These are phyloP conservation scores for Nymphicus hollandicus DNA, from an alignment of 2,113 vertebrate species.

Conservation along the genomic window DNA sequence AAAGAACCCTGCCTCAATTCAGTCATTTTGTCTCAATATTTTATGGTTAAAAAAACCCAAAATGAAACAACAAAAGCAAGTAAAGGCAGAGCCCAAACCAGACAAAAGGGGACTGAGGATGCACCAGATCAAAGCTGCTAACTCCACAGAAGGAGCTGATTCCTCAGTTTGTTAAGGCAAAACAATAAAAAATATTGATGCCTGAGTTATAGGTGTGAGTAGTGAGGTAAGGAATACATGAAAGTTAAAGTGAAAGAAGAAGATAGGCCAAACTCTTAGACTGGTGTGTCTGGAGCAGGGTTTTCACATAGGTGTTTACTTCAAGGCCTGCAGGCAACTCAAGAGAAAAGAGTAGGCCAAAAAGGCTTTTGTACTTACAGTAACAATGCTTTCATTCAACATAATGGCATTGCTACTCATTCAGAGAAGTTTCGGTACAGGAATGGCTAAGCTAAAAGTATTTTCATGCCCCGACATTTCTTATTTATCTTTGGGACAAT, in stretches of 20 bases:
- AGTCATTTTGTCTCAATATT: neutral
- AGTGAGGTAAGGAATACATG: neutral
- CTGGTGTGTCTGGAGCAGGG: neutral
- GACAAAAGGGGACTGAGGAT: neutral
- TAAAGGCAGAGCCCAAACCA: neutral
- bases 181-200: neutral
- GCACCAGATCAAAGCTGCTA: neutral
- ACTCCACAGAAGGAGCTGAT: neutral
- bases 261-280: neutral
- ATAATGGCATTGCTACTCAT: neutral
- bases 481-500: neutral
- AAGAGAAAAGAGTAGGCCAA: neutral
- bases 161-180: neutral
- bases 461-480: neutral
- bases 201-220: neutral
- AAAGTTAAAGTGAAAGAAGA: neutral
- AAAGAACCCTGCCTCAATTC: neutral
- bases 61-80: neutral
- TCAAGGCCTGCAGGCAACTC: neutral
- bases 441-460: neutral
- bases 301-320: neutral
- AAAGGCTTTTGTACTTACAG: neutral
- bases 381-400: neutral
- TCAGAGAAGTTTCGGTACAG: conserved; percentile 12
- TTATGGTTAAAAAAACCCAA: neutral